Percentiles rank a stretch among this genome's conserved stretches.
These are phyloP conservation scores for Lepisosteus oculatus DNA, from an alignment of 2,113 vertebrate genomes.

Conservation along the genomic window DNA sequence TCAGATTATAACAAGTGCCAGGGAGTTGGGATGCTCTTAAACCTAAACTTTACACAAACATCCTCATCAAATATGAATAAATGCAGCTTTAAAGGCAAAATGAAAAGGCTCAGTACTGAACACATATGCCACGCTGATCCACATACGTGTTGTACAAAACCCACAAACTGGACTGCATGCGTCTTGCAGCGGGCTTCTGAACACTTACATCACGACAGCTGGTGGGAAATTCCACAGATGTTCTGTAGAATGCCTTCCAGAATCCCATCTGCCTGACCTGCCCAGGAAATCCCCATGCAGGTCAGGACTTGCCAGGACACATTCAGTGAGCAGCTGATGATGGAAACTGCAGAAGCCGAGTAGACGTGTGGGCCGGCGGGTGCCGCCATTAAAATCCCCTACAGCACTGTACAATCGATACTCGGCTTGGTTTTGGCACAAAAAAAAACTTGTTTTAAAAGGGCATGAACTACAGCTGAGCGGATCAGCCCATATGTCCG, in stretches of 20 bases:
- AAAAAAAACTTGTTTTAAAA: background rate
- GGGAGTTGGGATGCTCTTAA: too few relatives aligned
- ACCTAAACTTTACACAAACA: too few relatives aligned
- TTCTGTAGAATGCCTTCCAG: background rate
- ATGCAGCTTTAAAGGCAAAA: too few relatives aligned
- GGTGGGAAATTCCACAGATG: too few relatives aligned
- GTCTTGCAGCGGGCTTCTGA: background rate
- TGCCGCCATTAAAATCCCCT: background rate
- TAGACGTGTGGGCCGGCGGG: background rate
- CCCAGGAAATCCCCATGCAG: background rate
- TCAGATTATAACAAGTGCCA: too few relatives aligned
- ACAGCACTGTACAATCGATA: background rate
- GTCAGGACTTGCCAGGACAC: constrained; percentile 12
- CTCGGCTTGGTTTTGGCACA: background rate
- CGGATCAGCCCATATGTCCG: too few relatives aligned
- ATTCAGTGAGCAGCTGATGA: background rate
- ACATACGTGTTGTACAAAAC: too few relatives aligned
- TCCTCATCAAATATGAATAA: too few relatives aligned
- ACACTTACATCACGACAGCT: constrained; percentile 4
- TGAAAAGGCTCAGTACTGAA: too few relatives aligned
- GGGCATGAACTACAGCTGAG: too few relatives aligned
- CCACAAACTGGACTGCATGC: background rate
- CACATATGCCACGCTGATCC: too few relatives aligned
- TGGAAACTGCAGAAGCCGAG: background rate
- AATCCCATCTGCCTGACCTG: background rate